Conservation (phyloP, 2,113 vertebrate species). For the Corvus hawaiiensis region DNA sequence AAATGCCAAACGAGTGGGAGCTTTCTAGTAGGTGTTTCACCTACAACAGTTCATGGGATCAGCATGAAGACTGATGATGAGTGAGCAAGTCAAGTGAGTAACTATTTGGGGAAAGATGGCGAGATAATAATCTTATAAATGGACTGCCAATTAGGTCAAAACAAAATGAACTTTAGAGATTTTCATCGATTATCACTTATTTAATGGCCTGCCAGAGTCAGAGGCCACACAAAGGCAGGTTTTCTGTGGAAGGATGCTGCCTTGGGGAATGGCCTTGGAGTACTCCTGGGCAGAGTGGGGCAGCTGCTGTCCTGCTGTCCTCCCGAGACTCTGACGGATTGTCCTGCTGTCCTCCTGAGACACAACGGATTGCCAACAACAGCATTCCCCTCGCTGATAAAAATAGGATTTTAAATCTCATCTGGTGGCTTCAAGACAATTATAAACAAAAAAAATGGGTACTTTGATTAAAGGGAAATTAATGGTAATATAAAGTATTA, state of each 20-base stretch:
- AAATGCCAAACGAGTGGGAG: background rate
- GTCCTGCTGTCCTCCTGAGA: background rate
- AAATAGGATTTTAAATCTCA: background rate
- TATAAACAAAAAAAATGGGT: background rate
- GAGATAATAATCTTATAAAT: background rate
- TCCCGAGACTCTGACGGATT: too few species aligned
- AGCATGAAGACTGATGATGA: background rate
- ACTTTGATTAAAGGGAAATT: background rate
- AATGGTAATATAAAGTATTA: background rate
- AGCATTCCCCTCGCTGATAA: background rate
- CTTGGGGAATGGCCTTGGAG: background rate
- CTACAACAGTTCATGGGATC: fast-evolving
- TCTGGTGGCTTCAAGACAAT: background rate
- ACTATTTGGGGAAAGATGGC: background rate
- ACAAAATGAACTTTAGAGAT: background rate
- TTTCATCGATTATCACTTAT: background rate
- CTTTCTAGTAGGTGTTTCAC: background rate
- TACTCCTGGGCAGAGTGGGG: background rate
- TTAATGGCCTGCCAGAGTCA: background rate
- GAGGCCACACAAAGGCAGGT: background rate
- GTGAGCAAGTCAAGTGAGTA: background rate
- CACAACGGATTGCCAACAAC: background rate
- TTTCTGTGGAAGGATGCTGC: background rate
- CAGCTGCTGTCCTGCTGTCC: background rate
- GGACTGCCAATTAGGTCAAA: background rate